These are phyloP conservation scores for Astropecten irregularis DNA, from an alignment of 53 echinoderm and acorn worm genomes.

Conservation along the genomic window DNA sequence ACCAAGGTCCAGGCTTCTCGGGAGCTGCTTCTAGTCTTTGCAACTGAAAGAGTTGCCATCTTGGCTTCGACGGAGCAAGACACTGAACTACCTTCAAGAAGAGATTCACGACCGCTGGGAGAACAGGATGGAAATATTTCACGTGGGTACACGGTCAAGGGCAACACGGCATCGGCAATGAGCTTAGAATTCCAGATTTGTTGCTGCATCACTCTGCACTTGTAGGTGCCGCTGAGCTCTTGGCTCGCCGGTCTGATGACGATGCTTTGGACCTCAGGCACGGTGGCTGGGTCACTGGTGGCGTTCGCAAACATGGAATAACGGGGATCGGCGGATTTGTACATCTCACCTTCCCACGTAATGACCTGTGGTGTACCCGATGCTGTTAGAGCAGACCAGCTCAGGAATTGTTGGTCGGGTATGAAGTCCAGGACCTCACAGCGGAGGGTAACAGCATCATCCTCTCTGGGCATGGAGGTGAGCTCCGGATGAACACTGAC, in stretches of 20 bases:
- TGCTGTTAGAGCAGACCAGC: neutral
- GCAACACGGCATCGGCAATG: neutral
- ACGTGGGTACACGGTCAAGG: conserved; percentile 29
- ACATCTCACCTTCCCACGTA: neutral
- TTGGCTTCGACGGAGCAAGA: conserved; percentile 2
- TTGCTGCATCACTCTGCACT: neutral
- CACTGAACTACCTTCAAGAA: neutral
- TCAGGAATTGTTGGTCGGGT: neutral
- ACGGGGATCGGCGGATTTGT: neutral
- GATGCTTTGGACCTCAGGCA: neutral
- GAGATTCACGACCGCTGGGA: conserved; percentile 15
- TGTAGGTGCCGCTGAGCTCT: neutral
- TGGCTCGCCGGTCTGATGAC: neutral
- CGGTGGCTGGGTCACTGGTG: neutral
- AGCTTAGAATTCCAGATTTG: neutral
- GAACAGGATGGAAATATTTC: conserved; percentile 26
- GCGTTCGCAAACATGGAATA: neutral
- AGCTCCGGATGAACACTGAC: neutral
- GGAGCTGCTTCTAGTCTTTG: neutral
- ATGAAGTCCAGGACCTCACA: neutral
- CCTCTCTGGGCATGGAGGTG: neutral
- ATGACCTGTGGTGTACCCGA: no score
- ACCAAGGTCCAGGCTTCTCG: neutral
- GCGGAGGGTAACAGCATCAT: neutral
- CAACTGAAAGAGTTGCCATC: neutral